A percentile compares a stretch with the other conserved stretches of the same genome.
These are phyloP conservation scores for Botia almorhae DNA, from an alignment of 2,797 vertebrate species.

Conservation along the genomic window DNA sequence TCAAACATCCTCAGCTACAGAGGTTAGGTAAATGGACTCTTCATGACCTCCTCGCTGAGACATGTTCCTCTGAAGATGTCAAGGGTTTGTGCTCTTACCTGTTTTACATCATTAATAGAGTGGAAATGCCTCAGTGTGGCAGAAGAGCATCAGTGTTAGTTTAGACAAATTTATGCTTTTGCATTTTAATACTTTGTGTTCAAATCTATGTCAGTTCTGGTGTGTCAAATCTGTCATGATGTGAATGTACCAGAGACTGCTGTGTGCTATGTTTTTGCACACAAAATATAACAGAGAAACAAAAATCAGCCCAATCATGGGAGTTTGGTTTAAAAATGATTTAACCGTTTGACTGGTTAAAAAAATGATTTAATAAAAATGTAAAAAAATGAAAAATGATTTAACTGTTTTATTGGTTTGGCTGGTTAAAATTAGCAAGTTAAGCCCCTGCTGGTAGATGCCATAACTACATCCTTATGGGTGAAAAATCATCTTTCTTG, in stretches of 20 bases:
- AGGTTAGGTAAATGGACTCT: conserved; percentile 38
- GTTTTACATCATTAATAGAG: background rate
- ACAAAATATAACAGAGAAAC: too few relatives aligned
- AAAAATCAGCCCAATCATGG: too few relatives aligned
- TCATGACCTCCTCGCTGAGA: conserved; percentile 41
- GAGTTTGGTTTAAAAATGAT: background rate
- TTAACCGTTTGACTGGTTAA: background rate
- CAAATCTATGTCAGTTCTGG: too few relatives aligned
- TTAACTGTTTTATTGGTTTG: background rate
- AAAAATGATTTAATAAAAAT: background rate
- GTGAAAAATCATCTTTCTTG: background rate
- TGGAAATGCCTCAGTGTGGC: background rate
- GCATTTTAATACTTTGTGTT: too few relatives aligned
- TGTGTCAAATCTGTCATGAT: too few relatives aligned
- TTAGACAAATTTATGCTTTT: too few relatives aligned
- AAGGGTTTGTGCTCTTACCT: background rate
- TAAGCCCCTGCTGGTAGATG: too few relatives aligned
- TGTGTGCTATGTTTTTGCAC: too few relatives aligned
- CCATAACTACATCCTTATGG: background rate
- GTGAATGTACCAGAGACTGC: too few relatives aligned
- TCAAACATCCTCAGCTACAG: conserved; percentile 39
- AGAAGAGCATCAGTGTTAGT: too few relatives aligned
- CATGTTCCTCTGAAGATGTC: background rate
- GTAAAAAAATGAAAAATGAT: too few relatives aligned
- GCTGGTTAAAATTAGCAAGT: background rate